These are phyloP conservation scores for Rhyacophila evoluta DNA, from an alignment of 2,888 invertebrate genomes.

Conservation along the genomic window DNA sequence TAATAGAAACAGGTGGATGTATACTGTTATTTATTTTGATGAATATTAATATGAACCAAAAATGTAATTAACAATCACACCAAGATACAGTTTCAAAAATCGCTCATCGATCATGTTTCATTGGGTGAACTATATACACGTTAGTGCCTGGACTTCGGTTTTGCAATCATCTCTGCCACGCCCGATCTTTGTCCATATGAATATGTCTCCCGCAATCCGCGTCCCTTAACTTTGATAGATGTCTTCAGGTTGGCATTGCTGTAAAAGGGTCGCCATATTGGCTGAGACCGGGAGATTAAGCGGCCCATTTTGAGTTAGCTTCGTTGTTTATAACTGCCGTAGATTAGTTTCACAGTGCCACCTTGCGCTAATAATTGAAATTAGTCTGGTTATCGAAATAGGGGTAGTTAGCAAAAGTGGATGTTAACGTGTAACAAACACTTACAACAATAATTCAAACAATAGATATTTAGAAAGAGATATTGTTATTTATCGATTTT, in stretches of 20 bases:
- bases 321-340: constrained; percentile 53
- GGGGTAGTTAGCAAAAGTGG: constrained; percentile 5
- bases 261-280: constrained; percentile 16
- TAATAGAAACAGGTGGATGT: too few species aligned
- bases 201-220: constrained; percentile 50
- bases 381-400: constrained; percentile 54
- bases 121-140: not conserved
- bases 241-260: constrained; percentile 42
- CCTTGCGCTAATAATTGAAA: constrained; percentile 55
- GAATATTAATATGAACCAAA: too few species aligned
- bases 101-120: not conserved
- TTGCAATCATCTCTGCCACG: constrained; percentile 36
- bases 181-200: constrained; percentile 53
- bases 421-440: too few species aligned
- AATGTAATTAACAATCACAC: too few species aligned
- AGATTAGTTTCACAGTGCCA: constrained; percentile 49
- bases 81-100: too few species aligned
- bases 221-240: constrained; percentile 53
- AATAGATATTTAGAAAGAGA: too few species aligned
- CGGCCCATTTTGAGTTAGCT: constrained; percentile 53
- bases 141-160: constrained; percentile 7
- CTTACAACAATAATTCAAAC: too few species aligned
- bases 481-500: too few species aligned
- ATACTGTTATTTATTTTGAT: too few species aligned
- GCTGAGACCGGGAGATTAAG: constrained; percentile 52